Conservation (phyloP, 2,888 invertebrate species). For the Ophion slaviceki region DNA sequence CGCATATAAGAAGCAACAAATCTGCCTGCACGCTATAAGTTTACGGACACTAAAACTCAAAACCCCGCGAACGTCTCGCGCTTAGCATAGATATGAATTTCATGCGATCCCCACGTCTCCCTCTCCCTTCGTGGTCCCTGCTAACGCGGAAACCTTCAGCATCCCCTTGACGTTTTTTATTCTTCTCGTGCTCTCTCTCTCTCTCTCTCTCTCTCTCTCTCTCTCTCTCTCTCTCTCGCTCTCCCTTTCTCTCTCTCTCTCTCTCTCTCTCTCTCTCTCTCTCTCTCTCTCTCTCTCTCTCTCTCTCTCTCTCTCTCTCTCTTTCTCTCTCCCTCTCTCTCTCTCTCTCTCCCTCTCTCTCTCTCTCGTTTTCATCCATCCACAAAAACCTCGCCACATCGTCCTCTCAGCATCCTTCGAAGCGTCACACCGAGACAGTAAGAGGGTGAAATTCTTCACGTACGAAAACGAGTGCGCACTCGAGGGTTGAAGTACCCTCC, state of each 20-base stretch:
- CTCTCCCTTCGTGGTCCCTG: constrained; percentile 22
- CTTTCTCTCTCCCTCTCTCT: neutral
- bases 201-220: neutral
- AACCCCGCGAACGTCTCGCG: constrained; percentile 64
- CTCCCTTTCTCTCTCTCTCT: too few relatives aligned
- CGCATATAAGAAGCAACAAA: constrained; percentile 24
- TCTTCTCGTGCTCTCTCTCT: constrained; percentile 15
- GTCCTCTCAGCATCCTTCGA: constrained; percentile 14
- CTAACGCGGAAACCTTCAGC: constrained; percentile 31
- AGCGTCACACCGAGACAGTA: constrained; percentile 29
- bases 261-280: neutral
- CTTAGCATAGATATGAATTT: constrained; percentile 79
- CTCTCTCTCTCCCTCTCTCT: neutral
- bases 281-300: neutral
- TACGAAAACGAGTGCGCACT: constrained; percentile 58
- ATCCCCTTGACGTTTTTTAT: constrained; percentile 26
- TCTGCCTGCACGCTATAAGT: constrained; percentile 47
- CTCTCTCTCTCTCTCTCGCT: too few relatives aligned
- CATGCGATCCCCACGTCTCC: constrained; percentile 61
- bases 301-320: neutral
- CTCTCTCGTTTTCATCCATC: neutral
- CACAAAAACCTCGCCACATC: constrained; percentile 9
- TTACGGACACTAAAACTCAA: constrained; percentile 62
- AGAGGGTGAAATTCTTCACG: constrained; percentile 53
- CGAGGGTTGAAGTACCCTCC: constrained; percentile 42